Evolutionary conservation across 2,113 vertebrate genomes (phyloP).

Genomic region (Brachyhypopomus gauderio): DNA sequence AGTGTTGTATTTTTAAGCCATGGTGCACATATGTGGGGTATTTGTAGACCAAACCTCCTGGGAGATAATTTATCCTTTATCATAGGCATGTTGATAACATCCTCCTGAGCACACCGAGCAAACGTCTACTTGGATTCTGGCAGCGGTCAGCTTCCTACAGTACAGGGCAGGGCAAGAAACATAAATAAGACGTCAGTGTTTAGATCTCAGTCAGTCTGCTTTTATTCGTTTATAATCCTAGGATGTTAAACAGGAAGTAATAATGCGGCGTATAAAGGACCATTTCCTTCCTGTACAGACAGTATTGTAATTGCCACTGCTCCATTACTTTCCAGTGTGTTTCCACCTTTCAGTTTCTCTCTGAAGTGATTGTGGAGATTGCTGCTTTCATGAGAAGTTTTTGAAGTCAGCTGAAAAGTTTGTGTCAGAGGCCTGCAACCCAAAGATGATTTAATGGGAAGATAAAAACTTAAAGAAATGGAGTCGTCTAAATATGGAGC

Average conservation of each 20-base stretch:
- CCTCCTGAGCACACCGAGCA: constrained; percentile 63
- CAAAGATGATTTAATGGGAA: background rate
- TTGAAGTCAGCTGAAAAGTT: background rate
- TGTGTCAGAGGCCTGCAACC: too few relatives aligned
- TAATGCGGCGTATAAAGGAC: constrained; percentile 66
- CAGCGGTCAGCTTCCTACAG: constrained; percentile 63
- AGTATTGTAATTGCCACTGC: constrained; percentile 45
- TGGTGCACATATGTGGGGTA: constrained; percentile 70
- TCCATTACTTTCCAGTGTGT: constrained; percentile 17
- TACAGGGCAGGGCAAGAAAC: constrained; percentile 58
- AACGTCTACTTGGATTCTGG: constrained; percentile 54
- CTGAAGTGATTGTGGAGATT: background rate
- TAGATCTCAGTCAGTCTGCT: constrained; percentile 61
- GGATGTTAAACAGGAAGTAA: constrained; percentile 73
- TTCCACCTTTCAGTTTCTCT: constrained; percentile 2
- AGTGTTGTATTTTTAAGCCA: constrained; percentile 70
- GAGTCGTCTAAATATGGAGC: too few relatives aligned
- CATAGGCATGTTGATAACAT: constrained; percentile 75
- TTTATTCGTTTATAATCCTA: constrained; percentile 66
- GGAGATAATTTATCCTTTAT: constrained; percentile 75
- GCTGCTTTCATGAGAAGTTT: constrained; percentile 1
- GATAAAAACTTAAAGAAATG: background rate
- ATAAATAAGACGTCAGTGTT: constrained; percentile 74
- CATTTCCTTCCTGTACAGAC: constrained; percentile 70
- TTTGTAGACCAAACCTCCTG: constrained; percentile 53